Evolutionary conservation across 2,113 vertebrate species (phyloP).

Genomic region (human (Homo sapiens)): DNA sequence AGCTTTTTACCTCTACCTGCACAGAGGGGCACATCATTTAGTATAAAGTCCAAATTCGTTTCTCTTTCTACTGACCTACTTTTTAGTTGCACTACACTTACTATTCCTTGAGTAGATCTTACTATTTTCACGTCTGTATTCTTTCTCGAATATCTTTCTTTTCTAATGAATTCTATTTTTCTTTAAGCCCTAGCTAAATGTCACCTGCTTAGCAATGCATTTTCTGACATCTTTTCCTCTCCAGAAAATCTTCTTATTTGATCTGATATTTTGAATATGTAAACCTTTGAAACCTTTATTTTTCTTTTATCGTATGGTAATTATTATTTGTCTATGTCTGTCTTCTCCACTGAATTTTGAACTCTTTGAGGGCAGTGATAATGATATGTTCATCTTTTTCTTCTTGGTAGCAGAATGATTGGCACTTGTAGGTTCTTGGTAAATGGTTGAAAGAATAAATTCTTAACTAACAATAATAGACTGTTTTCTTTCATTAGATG

Average conservation of each 20-base stretch:
- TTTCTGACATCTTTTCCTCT: background rate
- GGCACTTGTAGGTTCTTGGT: background rate
- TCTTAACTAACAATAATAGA: conserved; percentile 3
- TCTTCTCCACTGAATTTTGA: background rate
- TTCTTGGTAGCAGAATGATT: background rate
- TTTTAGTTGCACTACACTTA: background rate
- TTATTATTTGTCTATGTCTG: background rate
- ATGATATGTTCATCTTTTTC: background rate
- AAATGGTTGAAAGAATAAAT: background rate
- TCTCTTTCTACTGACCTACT: background rate
- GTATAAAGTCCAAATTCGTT: background rate
- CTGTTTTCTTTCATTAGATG: background rate
- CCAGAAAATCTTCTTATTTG: background rate
- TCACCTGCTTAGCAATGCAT: background rate
- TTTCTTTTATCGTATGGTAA: background rate
- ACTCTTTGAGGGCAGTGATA: background rate
- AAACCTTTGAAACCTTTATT: background rate
- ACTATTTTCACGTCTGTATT: background rate
- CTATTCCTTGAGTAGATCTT: background rate
- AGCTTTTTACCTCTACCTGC: background rate
- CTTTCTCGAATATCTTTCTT: background rate
- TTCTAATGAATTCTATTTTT: background rate
- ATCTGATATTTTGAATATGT: background rate
- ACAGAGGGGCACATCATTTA: background rate
- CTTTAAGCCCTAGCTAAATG: background rate